Percentiles rank a stretch among this genome's conserved stretches.
phyloP scores from a whole-genome alignment of 2,797 vertebrate species.

The Ptychobarbus kaznakovi region DNA sequence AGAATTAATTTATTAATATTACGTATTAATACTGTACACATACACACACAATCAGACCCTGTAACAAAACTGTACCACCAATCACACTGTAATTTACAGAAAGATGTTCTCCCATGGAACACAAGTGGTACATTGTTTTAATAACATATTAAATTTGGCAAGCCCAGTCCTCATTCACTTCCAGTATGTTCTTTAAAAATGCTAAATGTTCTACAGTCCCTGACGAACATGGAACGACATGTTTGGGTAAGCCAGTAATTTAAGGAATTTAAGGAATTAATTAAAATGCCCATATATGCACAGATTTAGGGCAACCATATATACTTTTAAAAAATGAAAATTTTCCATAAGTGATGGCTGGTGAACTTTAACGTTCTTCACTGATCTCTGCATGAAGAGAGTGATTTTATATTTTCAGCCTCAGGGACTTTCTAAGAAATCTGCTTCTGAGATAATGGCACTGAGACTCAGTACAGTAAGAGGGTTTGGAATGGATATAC shows the following conservation, averaged over 20 bases:
- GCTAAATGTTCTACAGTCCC: background rate
- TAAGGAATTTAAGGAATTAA: background rate
- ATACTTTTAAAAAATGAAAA: background rate
- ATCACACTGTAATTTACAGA: background rate
- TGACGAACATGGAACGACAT: background rate
- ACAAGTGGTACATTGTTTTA: background rate
- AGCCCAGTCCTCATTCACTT: background rate
- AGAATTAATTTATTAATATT: too few relatives aligned
- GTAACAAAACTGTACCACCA: background rate
- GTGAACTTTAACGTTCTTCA: background rate
- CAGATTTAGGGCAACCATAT: background rate
- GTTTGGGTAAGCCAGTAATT: background rate
- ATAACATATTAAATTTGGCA: background rate
- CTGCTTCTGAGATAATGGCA: constrained; percentile 9
- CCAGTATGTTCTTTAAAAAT: background rate
- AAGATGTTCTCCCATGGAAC: background rate
- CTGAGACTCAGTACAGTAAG: constrained; percentile 19
- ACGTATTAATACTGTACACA: too few relatives aligned
- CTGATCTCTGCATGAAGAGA: constrained; percentile 11
- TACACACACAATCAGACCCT: background rate
- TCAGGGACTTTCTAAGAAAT: constrained; percentile 7
- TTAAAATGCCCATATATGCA: background rate
- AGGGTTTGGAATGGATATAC: background rate
- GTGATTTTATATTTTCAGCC: constrained; percentile 12
- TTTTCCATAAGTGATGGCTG: background rate